Evolutionary conservation across 1,140 invertebrate species (phyloP), one percentile per base, ranked within the genome.

Genomic region (Pemphigus obesinymphae): DNA sequence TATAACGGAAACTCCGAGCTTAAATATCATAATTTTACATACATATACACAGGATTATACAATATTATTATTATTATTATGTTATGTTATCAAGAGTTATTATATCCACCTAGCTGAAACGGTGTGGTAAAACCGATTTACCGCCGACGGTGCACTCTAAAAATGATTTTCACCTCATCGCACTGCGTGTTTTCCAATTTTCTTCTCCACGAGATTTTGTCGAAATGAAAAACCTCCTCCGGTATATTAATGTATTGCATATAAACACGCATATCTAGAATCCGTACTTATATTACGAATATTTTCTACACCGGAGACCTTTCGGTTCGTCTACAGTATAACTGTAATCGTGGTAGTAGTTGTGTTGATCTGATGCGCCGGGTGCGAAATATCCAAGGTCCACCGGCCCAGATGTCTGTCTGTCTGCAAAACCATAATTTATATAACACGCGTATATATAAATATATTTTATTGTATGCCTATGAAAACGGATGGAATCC

Each of bases 111-210:
- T n/a, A n/a, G n/a, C n/a, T n/a, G n/a, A n/a, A n/a, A n/a, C n/a
- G n/a, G n/a, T n/a, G n/a, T n/a, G n/a, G 26, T 11, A 29, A 48
- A 72, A 72, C 68, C 15, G 43, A 72, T 72, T 72, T 48, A 48
- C 43, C 68, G 11, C 40, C 68, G 6, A 70, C 26, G 66, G 66
- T 15, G 61, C 13, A 5, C 20, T 29, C 29, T 5, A 26, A 48
- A 72, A 29, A 72, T 43, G 31, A 48, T 40, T 72, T 72, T 72
- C 26, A 20, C 23, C 23, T 40, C n/a, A 20, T n/a, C 43, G 13
- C 40, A 43, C 29, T 15, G 20, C 43, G 43, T 31, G 68, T 72
- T 72, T 72, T 72, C 68, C 68, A 48, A 72, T 72, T 72, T 72
- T 72, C 43, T 48, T 72, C 43, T 72, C 68, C 26, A 11, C 29